Conservation (phyloP, 2,888 invertebrate species). For the Pherbina coryleti region DNA sequence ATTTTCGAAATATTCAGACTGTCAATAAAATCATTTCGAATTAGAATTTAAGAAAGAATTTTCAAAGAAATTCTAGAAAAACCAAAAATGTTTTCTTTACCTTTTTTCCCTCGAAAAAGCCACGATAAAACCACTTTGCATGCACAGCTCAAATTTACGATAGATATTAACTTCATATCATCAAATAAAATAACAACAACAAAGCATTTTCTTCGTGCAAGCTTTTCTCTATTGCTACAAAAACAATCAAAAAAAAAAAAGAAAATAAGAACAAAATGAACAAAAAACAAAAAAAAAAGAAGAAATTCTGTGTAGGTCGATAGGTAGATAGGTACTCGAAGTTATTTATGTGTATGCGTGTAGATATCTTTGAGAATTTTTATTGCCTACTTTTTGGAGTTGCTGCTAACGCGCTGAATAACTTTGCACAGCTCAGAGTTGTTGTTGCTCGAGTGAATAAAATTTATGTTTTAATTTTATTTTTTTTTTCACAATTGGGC, state of each 20-base stretch:
- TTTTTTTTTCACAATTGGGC: neutral
- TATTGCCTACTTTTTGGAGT: constrained; percentile 21
- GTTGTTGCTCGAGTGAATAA: neutral
- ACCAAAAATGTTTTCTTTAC: too few relatives aligned
- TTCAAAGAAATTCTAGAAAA: too few relatives aligned
- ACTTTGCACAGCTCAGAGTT: neutral
- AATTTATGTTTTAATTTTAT: neutral
- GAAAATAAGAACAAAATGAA: neutral
- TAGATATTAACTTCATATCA: neutral
- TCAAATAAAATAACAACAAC: neutral
- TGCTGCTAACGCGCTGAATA: neutral
- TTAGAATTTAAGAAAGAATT: too few relatives aligned
- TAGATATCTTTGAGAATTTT: neutral
- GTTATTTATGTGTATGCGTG: neutral
- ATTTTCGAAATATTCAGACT: too few relatives aligned
- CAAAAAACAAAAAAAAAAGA: neutral
- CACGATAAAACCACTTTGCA: neutral
- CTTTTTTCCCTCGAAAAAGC: neutral
- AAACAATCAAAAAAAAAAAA: neutral
- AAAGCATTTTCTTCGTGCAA: neutral
- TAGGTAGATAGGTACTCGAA: neutral
- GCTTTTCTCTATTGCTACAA: neutral
- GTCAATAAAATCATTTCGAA: too few relatives aligned
- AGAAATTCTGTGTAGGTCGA: neutral
- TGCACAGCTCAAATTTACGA: neutral